Conservation (phyloP, 1,140 invertebrate genomes). For the Tetraneura akinire region DNA sequence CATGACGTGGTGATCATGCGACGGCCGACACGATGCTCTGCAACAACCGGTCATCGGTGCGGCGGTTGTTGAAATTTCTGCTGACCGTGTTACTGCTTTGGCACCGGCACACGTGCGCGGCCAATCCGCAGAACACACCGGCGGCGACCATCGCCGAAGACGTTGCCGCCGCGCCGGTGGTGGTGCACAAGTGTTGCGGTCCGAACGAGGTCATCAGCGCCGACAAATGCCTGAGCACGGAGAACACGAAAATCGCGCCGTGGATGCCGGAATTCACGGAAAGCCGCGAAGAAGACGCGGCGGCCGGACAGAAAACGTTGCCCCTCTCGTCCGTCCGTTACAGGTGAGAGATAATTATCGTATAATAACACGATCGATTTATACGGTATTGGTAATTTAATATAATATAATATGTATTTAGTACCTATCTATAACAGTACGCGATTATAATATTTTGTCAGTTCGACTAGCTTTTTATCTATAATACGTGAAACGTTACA, state of each 20-base stretch:
- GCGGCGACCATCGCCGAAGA: background rate
- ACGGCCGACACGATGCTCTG: background rate
- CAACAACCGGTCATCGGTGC: slow-evolving; percentile 14
- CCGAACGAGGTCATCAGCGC: slow-evolving; percentile 71
- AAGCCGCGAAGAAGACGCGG: slow-evolving; percentile 56
- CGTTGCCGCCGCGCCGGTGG: background rate
- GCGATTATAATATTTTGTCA: too few relatives aligned
- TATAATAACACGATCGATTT: too few relatives aligned
- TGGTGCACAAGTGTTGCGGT: slow-evolving; percentile 77
- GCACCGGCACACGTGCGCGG: background rate
- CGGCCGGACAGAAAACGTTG: background rate
- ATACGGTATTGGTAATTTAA: too few relatives aligned
- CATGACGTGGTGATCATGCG: slow-evolving; percentile 1
- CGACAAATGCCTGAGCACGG: slow-evolving; percentile 64
- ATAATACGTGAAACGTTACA: too few relatives aligned
- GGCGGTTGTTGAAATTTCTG: background rate
- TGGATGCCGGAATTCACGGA: slow-evolving; percentile 68
- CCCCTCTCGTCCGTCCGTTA: slow-evolving; percentile 5
- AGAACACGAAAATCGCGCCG: slow-evolving; percentile 63
- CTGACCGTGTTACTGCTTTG: background rate
- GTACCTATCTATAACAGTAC: too few relatives aligned
- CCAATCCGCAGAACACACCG: background rate
- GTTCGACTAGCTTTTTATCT: too few relatives aligned
- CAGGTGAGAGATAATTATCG: slow-evolving; percentile 29
- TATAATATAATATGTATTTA: too few relatives aligned